phyloP scores from a whole-genome alignment of 2,888 invertebrate genomes.

The Idaea dimidiata region DNA sequence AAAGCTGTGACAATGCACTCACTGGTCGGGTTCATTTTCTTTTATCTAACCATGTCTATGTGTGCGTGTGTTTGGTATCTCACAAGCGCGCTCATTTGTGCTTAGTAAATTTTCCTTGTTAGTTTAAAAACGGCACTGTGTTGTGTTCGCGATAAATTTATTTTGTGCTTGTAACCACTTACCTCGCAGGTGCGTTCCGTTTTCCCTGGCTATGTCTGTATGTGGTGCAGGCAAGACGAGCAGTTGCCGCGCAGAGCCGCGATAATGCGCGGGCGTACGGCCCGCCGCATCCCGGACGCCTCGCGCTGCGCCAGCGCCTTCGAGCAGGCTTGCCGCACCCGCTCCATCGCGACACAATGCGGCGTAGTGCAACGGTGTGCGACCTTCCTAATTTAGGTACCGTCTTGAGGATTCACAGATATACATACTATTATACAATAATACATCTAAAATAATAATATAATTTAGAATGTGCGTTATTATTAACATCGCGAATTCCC shows the following conservation, averaged over 20 bases:
- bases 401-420: not conserved
- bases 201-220: slow-evolving; percentile 55
- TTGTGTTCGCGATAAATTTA: too few species aligned
- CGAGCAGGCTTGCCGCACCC: slow-evolving; percentile 87
- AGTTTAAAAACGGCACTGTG: slow-evolving; percentile 8
- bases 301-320: slow-evolving; percentile 91
- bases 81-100: too few species aligned
- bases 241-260: slow-evolving; percentile 56
- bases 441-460: too few species aligned
- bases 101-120: not conserved
- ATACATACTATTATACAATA: not conserved
- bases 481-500: too few species aligned
- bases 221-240: slow-evolving; percentile 55
- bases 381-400: slow-evolving; percentile 53
- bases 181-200: slow-evolving; percentile 55
- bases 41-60: too few species aligned
- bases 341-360: slow-evolving; percentile 88
- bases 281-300: slow-evolving; percentile 88
- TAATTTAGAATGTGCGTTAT: too few species aligned
- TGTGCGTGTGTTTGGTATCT: too few species aligned
- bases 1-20: too few species aligned
- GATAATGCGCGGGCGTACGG: slow-evolving; percentile 68
- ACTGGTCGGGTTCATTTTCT: too few species aligned
- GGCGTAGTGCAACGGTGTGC: slow-evolving; percentile 92
- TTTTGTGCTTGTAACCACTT: slow-evolving; percentile 37